phyloP scores from a whole-genome alignment of 2,797 vertebrate genomes.

The Potorous gilbertii region DNA sequence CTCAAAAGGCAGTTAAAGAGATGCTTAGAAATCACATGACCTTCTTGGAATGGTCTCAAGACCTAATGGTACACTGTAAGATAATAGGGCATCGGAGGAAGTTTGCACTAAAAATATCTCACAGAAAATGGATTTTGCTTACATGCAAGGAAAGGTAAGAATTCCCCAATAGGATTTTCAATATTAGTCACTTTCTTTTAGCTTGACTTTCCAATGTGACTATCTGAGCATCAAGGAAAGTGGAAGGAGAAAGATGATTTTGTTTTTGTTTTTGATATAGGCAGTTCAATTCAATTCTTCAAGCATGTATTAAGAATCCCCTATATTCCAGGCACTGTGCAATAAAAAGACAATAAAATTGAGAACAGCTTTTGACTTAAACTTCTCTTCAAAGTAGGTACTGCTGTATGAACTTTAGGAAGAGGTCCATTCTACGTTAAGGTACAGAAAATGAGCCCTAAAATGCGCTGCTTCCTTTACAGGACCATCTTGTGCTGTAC shows the following conservation, averaged over 20 bases:
- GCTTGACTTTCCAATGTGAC: conserved; percentile 47
- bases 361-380: conserved; percentile 44
- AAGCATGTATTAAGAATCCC: not conserved
- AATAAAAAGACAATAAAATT: not conserved
- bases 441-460: not conserved
- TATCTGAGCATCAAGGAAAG: conserved; percentile 47
- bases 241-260: not conserved
- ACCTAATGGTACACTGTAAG: conserved; percentile 80
- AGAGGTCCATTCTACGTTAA: conserved; percentile 3
- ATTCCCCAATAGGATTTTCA: conserved; percentile 79
- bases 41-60: conserved; percentile 77
- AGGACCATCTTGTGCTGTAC: conserved; percentile 58
- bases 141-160: conserved; percentile 76
- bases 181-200: conserved; percentile 71
- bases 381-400: not conserved
- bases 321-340: not conserved
- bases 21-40: conserved; percentile 81
- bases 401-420: not conserved
- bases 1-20: conserved; percentile 71
- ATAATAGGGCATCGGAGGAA: conserved; percentile 78
- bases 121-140: conserved; percentile 82
- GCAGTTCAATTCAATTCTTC: not conserved
- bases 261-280: not conserved
- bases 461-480: conserved; percentile 28
- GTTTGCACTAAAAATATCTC: conserved; percentile 82